These are phyloP conservation scores for Alligator sinensis DNA, from an alignment of 2,113 vertebrate genomes.

Conservation along the genomic window DNA sequence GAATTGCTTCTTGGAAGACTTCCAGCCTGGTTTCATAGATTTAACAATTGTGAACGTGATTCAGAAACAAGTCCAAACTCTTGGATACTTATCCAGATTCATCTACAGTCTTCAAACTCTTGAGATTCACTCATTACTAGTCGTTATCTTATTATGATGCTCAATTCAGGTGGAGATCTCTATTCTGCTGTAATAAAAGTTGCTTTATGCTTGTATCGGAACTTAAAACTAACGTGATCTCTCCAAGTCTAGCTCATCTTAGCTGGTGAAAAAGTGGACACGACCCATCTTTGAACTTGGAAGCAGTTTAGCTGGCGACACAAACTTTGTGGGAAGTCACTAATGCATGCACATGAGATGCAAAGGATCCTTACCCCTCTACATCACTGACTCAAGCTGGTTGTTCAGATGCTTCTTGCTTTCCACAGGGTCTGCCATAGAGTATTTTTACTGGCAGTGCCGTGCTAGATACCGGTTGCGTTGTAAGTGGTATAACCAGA, in stretches of 20 bases:
- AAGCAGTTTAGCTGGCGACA: background rate
- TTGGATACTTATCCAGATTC: background rate
- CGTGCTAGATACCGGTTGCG: background rate
- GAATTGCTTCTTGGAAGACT: background rate
- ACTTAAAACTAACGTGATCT: too few species aligned
- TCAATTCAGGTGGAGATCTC: background rate
- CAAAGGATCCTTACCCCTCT: too few species aligned
- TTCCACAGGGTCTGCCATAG: background rate
- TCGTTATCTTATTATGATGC: background rate
- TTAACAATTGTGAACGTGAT: background rate
- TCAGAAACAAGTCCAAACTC: background rate
- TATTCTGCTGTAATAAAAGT: background rate
- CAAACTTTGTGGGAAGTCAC: background rate
- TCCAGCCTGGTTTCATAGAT: background rate
- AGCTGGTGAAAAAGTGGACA: background rate
- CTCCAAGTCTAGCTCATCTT: background rate
- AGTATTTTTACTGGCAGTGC: accelerated
- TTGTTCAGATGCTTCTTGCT: background rate
- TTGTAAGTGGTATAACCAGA: background rate
- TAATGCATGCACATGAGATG: too few species aligned
- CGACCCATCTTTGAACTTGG: background rate
- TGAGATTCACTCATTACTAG: background rate
- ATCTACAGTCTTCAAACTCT: background rate
- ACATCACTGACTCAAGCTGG: background rate
- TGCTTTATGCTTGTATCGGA: background rate